Evolutionary conservation across 2,888 invertebrate genomes (phyloP).

Genomic region (Entomobrya multifasciata): DNA sequence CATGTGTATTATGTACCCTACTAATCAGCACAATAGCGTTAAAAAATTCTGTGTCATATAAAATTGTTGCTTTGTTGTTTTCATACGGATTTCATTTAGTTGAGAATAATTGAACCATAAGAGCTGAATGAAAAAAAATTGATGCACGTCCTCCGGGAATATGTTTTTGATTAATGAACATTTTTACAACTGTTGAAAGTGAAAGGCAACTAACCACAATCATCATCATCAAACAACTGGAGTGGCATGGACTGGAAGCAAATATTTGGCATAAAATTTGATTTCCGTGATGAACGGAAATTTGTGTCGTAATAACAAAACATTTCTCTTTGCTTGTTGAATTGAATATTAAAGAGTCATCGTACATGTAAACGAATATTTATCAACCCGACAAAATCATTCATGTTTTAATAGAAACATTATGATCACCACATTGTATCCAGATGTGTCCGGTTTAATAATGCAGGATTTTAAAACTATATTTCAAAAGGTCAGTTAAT

Average conservation of each 20-base stretch:
- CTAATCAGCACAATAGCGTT: background rate
- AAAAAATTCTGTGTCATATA: background rate
- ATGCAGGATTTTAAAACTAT: no score
- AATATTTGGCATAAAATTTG: conserved; percentile 61
- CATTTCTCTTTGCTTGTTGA: background rate
- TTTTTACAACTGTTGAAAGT: background rate
- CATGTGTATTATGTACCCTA: no score
- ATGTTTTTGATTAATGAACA: conserved; percentile 9
- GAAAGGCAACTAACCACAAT: background rate
- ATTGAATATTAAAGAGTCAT: background rate
- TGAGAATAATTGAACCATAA: background rate
- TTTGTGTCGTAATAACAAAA: conserved; percentile 32
- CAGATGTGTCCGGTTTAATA: no score
- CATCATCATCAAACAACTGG: background rate
- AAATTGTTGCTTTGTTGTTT: background rate
- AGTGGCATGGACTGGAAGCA: background rate
- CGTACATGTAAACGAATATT: background rate
- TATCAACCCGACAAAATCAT: no score
- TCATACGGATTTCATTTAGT: background rate
- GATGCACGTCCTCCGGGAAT: background rate
- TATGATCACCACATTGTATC: no score
- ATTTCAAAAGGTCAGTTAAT: no score
- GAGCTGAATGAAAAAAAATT: background rate
- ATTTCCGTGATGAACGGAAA: conserved; percentile 59
- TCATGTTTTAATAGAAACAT: no score